Base-by-base conservation (phyloP, 2,113 vertebrate species). In the Aptenodytes patagonicus region DNA sequence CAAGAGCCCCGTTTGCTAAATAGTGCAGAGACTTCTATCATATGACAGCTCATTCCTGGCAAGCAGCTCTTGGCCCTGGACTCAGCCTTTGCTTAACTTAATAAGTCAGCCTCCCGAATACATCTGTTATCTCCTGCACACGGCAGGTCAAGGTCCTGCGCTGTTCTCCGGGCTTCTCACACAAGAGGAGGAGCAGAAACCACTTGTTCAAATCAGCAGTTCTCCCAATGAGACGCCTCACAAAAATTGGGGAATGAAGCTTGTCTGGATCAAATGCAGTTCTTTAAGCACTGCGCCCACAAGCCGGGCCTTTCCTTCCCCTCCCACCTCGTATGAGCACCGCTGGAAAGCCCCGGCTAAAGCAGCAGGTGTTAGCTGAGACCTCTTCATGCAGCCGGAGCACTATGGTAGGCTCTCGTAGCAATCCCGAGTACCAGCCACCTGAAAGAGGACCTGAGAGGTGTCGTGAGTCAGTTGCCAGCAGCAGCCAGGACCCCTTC, bases 371-470 rank as follows among this genome's bases (percentile, higher is more conserved):
- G 73, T 81, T 76, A 81, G 68, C 52, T 12, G 73, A 87, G 86
- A 60, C 25, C 52, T 90, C 72, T 55, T 69, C 77, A 52, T 66
- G 87, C 94, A 72, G 61, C 16, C 9, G 1, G 76, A 76, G 82
- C 32, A 14, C 65, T 25, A 1, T 0, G 2, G 40, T 16, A 13
- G n/a, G 60, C 22, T 71, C 52, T 46, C 1, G 3, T 9, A 28
- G 60, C 49, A 26, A 49, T 17, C 40, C 57, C 0, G 4, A 18
- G 49, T 11, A 47, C 16, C 38, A n/a, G 61, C 10, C 58, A 28
- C 26, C 32, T 10, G 21, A 46, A 40, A 70, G 38, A 73, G 31
- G 71, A 57, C 36, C 32, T 3, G 22, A 44, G 71, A 66, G 78
- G 28, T 51, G 32, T 21, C 1, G 8, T 6, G 51, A 55, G 54